Evolutionary conservation across 1,140 invertebrate genomes (phyloP).

Genomic region (Limonius californicus): DNA sequence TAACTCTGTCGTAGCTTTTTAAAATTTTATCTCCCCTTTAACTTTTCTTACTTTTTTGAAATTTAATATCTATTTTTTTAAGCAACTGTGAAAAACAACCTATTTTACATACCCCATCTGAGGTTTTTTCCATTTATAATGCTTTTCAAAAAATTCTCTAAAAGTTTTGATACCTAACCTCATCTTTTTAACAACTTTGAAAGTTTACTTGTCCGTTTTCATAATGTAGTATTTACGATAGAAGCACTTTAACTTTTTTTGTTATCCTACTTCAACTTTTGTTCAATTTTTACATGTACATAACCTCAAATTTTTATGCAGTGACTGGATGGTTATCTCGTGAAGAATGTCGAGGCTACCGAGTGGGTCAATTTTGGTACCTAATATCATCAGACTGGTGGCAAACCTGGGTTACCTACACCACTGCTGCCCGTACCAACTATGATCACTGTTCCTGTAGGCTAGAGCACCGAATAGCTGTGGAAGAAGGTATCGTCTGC

Average conservation of each 20-base stretch:
- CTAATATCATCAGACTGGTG: slow-evolving; percentile 81
- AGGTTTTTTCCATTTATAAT: too few relatives aligned
- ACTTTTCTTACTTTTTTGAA: too few relatives aligned
- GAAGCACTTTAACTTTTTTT: background rate
- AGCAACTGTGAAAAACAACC: too few relatives aligned
- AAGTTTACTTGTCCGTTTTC: too few relatives aligned
- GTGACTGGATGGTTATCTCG: slow-evolving; percentile 75
- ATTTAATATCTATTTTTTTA: too few relatives aligned
- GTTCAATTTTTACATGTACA: background rate
- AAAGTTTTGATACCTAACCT: too few relatives aligned
- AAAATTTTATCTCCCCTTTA: too few relatives aligned
- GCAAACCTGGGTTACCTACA: slow-evolving; percentile 72
- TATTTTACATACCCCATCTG: too few relatives aligned
- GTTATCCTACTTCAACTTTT: background rate
- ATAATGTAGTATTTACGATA: background rate
- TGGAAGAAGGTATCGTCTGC: slow-evolving; percentile 58
- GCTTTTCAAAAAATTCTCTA: too few relatives aligned
- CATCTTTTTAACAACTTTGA: too few relatives aligned
- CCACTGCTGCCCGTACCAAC: slow-evolving; percentile 47
- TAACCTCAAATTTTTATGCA: too few relatives aligned
- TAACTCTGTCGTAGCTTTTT: too few relatives aligned
- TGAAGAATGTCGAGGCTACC: slow-evolving; percentile 67
- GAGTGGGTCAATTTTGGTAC: slow-evolving; percentile 83
- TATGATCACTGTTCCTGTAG: slow-evolving; percentile 43
- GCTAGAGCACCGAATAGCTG: slow-evolving; percentile 34